Evolutionary conservation across 2,888 invertebrate species (phyloP), one percentile per base, ranked within the genome.

Genomic region (Meganola albula): DNA sequence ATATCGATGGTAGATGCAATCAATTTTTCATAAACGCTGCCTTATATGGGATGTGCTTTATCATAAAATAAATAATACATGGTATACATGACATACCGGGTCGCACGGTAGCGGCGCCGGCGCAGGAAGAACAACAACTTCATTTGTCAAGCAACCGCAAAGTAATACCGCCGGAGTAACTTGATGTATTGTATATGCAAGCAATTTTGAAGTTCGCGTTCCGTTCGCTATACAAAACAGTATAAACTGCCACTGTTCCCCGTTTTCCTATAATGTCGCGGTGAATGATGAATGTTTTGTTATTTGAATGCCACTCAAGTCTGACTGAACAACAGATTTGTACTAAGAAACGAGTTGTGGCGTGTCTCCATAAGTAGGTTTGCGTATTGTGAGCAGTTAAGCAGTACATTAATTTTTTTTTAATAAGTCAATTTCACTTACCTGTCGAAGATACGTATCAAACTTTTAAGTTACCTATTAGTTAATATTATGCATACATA

Each of bases 111-210:
- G 53, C 55, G 54, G 57, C 56, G 54, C 58, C 53, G 50, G n/a
- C 53, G 53, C 56, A 54, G 53, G 58, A 51, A 53, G 42, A 48
- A 53, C 54, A 53, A 76, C 72, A 59, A 61, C 78, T 79, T 76
- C 73, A 82, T 80, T 78, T 77, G 78, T 79, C 80, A 75, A 68
- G 71, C 58, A 66, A 75, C 78, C 77, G 71, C 77, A 79, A 75
- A 53, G 25, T 30, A 36, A 29, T 31, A 40, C 53, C 57, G 52
- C 56, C 53, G 56, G 61, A 63, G 50, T 46, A 45, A 46, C 63
- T 55, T 74, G 70, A 74, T 69, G 63, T 63, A 72, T 74, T 60
- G 54, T 53, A 69, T 75, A 73, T 70, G 67, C 68, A 61, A 55
- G 64, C 63, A 64, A 76, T 79, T 79, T 71, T 74, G 74, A 78